Base-by-base conservation (phyloP, 2,113 vertebrate species). In the Octodon degus region DNA sequence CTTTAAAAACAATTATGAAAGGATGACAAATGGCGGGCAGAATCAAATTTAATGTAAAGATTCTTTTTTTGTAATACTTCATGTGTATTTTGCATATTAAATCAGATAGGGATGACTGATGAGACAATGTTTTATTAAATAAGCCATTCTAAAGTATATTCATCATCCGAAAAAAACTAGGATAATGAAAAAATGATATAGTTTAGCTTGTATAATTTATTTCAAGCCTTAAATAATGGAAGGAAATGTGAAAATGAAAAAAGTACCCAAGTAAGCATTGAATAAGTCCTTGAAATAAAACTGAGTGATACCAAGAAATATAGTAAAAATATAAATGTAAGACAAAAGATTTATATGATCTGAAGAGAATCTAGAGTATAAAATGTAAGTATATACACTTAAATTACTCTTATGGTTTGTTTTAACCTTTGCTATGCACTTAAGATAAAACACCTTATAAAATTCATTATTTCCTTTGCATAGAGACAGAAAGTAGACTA, bases 51-150 rank as follows among this genome's bases (percentile, higher is more conserved):
- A 97, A 94, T 84, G 43, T 93, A 93, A 94, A 93, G 58, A 81
- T 76, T 70, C 37, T 70, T 83, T 92, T 70, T 87, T 80, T 62
- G 62, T 90, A 96, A 95, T 91, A 92, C 34, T 91, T 90, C 65
- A 91, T 79, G 82, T 76, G 24, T 93, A 86, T 40, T 97, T 97
- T 97, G 89, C 94, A 95, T 92, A 93, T 79, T 84, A 86, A 97
- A 92, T 94, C 94, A 95, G n/a, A 97, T 83, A 47, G 12, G 72
- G 93, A 96, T 76, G 97, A 95, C 82, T 92, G 90, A 97, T 92
- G 58, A 97, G 97, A 89, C 0, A 95, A 43, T 34, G 93, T 89
- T 97, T 97, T 96, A 95, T 97, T 96, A 96, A 97, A 94, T 93
- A 94, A 96, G 63, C 0, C 2, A 91, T 95, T 93, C 80, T 67